phyloP scores from a whole-genome alignment of 92 coral and sea anemone species.

The Heteractis magnifica region DNA sequence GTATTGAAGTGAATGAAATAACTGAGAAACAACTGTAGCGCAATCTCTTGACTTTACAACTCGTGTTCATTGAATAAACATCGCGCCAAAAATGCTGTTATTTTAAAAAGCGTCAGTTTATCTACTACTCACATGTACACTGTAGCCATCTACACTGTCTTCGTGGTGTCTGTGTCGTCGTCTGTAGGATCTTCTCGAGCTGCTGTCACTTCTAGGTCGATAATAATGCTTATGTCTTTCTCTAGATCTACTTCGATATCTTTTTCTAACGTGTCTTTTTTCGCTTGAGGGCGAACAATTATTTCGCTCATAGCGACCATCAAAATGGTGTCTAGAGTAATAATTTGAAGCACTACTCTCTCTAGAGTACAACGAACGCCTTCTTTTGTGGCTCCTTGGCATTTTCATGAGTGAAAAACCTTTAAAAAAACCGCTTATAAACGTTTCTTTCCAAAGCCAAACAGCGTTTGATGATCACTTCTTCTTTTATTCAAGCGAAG shows the following conservation, averaged over 20 bases:
- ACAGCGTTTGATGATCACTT: conserved; percentile 23
- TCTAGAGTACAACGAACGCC: conserved; percentile 66
- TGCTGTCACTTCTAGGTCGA: conserved; percentile 59
- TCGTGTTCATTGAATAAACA: background rate
- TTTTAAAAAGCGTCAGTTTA: background rate
- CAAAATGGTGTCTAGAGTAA: conserved; percentile 58
- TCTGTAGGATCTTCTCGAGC: conserved; percentile 58
- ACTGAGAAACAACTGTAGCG: background rate
- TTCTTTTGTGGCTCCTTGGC: conserved; percentile 71
- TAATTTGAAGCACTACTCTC: conserved; percentile 48
- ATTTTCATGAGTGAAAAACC: conserved; percentile 47
- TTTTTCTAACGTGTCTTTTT: conserved; percentile 35
- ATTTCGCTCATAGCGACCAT: conserved; percentile 37
- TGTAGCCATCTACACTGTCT: conserved; percentile 52
- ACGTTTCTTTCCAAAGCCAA: conserved; percentile 5
- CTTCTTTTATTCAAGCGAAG: conserved; percentile 9
- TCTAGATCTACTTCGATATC: conserved; percentile 51
- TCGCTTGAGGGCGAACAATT: conserved; percentile 37
- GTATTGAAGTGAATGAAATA: background rate
- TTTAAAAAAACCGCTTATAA: background rate
- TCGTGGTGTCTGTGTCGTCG: conserved; percentile 68
- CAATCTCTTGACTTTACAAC: background rate
- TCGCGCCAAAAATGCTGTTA: conserved; percentile 19
- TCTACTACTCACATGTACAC: conserved; percentile 29
- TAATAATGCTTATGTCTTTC: conserved; percentile 61